Conservation (phyloP, 2,113 vertebrate species). For the Erpornis zantholeuca region DNA sequence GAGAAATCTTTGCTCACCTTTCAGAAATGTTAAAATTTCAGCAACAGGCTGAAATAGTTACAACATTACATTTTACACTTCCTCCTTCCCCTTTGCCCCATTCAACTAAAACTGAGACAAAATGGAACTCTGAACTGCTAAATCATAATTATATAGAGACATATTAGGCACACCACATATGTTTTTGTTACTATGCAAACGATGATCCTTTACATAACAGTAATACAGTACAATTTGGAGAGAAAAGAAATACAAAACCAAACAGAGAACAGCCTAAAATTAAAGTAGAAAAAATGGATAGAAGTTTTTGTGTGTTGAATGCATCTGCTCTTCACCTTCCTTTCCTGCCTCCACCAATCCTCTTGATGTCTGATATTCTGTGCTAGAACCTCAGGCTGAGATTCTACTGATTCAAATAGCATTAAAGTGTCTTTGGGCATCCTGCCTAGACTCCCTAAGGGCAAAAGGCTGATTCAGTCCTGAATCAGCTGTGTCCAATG, state of each 20-base stretch:
- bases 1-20: not conserved
- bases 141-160: not conserved
- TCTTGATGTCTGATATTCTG: not conserved
- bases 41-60: not conserved
- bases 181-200: not conserved
- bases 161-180: not conserved
- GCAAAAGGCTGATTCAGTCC: not conserved
- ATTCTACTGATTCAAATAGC: not conserved
- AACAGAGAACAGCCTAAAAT: not conserved
- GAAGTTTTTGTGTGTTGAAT: not conserved
- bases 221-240: not conserved
- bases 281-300: not conserved
- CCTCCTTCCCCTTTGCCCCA: not conserved
- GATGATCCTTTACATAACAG: not conserved
- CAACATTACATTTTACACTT: not conserved
- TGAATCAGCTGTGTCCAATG: not conserved
- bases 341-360: not conserved
- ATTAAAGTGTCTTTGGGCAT: not conserved
- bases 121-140: not conserved
- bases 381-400: not conserved
- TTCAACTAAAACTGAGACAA: not conserved
- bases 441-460: not conserved
- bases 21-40: not conserved
- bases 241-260: not conserved
- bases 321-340: not conserved